Conservation (phyloP, 2,888 invertebrate genomes). For the Malacosoma neustria region DNA sequence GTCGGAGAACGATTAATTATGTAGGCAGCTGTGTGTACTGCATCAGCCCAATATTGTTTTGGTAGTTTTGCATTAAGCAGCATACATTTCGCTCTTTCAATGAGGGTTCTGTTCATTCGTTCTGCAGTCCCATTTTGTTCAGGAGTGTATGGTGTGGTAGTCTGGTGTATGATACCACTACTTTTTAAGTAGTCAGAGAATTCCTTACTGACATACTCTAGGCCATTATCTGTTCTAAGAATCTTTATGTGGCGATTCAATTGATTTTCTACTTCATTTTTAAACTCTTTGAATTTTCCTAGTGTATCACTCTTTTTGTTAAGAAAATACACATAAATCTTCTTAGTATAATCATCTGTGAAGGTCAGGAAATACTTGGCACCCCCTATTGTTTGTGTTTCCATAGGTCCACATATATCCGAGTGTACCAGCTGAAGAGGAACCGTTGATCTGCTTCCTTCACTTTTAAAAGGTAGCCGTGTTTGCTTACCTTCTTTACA, state of each 20-base stretch:
- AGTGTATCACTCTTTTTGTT: background rate
- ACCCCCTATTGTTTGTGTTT: background rate
- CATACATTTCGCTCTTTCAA: too few relatives aligned
- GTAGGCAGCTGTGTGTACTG: too few relatives aligned
- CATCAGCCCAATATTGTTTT: too few relatives aligned
- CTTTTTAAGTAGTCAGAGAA: too few relatives aligned
- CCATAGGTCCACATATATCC: conserved; percentile 1
- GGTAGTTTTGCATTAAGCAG: too few relatives aligned
- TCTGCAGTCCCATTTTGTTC: too few relatives aligned
- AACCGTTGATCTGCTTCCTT: conserved; percentile 1
- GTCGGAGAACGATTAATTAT: too few relatives aligned
- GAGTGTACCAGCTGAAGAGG: background rate
- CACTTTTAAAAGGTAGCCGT: conserved; percentile 2
- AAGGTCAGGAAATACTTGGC: background rate
- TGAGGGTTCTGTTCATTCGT: too few relatives aligned
- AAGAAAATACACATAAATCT: conserved; percentile 1
- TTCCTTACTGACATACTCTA: background rate
- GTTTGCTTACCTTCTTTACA: conserved; percentile 10
- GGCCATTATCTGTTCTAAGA: background rate
- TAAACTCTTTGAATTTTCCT: background rate
- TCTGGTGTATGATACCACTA: too few relatives aligned
- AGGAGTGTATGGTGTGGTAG: too few relatives aligned
- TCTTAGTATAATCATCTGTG: conserved; percentile 1
- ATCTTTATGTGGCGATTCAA: background rate
- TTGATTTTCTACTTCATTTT: background rate